phyloP scores from a whole-genome alignment of 2,113 vertebrate genomes.

The Phalacrocorax aristotelis region DNA sequence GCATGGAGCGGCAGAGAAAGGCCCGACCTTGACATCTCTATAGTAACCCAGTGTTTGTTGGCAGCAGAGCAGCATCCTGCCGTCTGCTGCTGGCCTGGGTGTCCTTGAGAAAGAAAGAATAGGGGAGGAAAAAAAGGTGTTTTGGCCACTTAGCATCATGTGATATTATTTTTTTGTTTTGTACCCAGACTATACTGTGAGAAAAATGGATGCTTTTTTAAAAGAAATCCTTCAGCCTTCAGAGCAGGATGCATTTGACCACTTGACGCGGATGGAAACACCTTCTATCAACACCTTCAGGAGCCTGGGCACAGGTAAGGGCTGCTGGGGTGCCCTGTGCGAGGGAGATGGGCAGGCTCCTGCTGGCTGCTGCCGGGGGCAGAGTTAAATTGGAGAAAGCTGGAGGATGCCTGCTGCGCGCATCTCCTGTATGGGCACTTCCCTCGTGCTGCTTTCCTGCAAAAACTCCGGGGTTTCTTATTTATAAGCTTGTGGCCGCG shows the following conservation, averaged over 20 bases:
- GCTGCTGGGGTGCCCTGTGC: neutral
- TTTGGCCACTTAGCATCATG: too few species aligned
- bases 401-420: rapidly evolving
- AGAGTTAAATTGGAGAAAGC: neutral
- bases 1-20: rapidly evolving
- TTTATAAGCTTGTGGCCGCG: neutral
- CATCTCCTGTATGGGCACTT: rapidly evolving
- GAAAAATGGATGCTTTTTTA: neutral
- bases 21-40: neutral
- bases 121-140: rapidly evolving
- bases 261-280: neutral
- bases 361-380: neutral
- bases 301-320: neutral
- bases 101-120: too few species aligned
- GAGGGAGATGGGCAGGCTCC: neutral
- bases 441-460: rapidly evolving
- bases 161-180: neutral
- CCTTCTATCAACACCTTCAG: rapidly evolving
- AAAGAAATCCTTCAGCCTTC: neutral
- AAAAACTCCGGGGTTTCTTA: rapidly evolving
- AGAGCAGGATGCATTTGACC: neutral
- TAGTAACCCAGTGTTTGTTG: neutral
- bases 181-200: rapidly evolving
- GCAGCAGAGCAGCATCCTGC: neutral
- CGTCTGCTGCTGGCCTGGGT: neutral